phyloP scores from a whole-genome alignment of 2,113 vertebrate species.

The Pluvianellus socialis region DNA sequence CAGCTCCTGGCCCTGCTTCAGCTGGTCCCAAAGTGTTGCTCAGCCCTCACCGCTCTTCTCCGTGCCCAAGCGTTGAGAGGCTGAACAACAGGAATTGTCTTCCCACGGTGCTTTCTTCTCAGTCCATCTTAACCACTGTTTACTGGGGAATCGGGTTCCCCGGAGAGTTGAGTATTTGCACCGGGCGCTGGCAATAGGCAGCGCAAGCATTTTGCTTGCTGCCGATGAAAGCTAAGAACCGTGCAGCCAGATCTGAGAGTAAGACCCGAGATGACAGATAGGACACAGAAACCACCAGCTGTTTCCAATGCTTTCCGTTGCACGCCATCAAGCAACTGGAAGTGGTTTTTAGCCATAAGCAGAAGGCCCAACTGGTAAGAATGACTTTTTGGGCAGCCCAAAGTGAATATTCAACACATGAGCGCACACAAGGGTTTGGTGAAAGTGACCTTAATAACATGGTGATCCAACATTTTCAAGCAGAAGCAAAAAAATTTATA shows the following conservation, averaged over 20 bases:
- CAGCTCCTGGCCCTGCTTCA: neutral
- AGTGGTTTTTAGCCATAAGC: neutral
- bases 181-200: neutral
- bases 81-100: neutral
- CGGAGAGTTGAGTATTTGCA: fast-evolving
- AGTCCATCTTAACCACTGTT: neutral
- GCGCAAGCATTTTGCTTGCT: neutral
- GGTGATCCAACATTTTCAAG: neutral
- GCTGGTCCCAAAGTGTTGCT: neutral
- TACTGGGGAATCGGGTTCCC: fast-evolving
- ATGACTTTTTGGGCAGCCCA: neutral
- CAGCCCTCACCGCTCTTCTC: fast-evolving
- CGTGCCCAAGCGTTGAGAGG: fast-evolving
- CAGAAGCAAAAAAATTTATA: neutral
- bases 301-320: neutral
- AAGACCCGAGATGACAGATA: neutral
- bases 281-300: neutral
- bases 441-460: neutral
- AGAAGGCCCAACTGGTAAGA: neutral
- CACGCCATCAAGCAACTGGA: neutral
- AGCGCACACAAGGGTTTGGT: neutral
- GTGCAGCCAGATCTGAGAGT: neutral
- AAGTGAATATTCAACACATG: neutral
- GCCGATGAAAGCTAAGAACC: neutral
- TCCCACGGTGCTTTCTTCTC: neutral